phyloP scores from a whole-genome alignment of 2,113 vertebrate species.

The Trichechus manatus region DNA sequence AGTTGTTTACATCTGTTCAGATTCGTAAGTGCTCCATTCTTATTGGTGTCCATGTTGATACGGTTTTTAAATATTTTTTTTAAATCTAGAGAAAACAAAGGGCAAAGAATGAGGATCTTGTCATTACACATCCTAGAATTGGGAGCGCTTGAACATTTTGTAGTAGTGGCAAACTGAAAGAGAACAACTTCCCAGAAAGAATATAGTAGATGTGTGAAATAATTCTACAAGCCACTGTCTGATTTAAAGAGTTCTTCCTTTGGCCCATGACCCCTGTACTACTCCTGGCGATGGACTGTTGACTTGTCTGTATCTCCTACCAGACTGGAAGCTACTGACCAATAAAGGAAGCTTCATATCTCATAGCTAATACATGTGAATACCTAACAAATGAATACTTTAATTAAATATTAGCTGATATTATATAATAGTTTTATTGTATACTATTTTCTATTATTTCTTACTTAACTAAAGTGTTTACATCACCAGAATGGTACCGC shows the following conservation, averaged over 20 bases:
- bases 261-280: background rate
- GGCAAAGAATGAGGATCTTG: constrained; percentile 14
- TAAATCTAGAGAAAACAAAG: constrained; percentile 21
- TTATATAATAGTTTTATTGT: background rate
- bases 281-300: background rate
- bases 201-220: background rate
- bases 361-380: background rate
- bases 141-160: background rate
- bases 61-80: constrained; percentile 27
- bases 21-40: background rate
- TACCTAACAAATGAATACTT: background rate
- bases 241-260: background rate
- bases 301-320: background rate
- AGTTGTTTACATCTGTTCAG: background rate
- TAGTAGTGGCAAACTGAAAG: background rate
- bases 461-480: background rate
- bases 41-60: background rate
- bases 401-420: background rate
- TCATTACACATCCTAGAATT: background rate
- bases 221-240: background rate
- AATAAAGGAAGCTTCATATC: background rate
- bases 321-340: background rate
- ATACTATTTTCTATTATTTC: background rate
- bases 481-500: background rate
- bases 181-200: background rate